Evolutionary conservation across 2,888 invertebrate species (phyloP), one percentile per base, ranked within the genome.

Genomic region (Ceramica pisi): DNA sequence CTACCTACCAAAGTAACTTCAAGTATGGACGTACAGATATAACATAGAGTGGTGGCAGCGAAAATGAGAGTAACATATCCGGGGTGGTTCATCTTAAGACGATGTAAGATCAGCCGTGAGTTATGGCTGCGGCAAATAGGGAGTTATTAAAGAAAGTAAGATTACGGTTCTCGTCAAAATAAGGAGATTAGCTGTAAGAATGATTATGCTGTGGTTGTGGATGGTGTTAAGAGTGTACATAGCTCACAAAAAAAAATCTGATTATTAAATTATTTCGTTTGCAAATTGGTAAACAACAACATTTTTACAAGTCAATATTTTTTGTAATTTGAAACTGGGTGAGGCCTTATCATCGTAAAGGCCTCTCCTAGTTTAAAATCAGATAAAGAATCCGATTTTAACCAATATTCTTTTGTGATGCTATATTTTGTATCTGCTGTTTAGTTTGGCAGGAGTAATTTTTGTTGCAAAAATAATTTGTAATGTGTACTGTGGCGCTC

Each of bases 81-180:
- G 78, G 78, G 91, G 89, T 82, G 91, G 93, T 93, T 92, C 93
- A 92, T 94, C 94, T 90, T 92, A 92, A 94, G 92, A 91, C 93
- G 89, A 91, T 91, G 92, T 87, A 87, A 94, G 95, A 95, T 95
- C 91, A 94, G 88, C 90, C 80, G 82, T 94, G 94, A 95, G 93
- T 95, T 94, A 94, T 92, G 90, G 87, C 89, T 82, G 80, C 77
- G 73, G 78, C 81, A 86, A 89, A 89, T 87, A 86, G 86, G 86
- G 86, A 88, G 89, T 93, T 94, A 94, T 92, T 93, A 91, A 87
- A 89, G 88, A 88, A 89, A 90, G 87, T 88, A 76, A 75, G 71
- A 80, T 84, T 82, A 82, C 67, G 67, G 65, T 80, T 71, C 67
- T 67, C 61, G 50, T 80, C 68, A 57, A 65, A 66, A 38, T 82